Evolutionary conservation across 2,113 vertebrate species (phyloP).

Genomic region (Passer domesticus): DNA sequence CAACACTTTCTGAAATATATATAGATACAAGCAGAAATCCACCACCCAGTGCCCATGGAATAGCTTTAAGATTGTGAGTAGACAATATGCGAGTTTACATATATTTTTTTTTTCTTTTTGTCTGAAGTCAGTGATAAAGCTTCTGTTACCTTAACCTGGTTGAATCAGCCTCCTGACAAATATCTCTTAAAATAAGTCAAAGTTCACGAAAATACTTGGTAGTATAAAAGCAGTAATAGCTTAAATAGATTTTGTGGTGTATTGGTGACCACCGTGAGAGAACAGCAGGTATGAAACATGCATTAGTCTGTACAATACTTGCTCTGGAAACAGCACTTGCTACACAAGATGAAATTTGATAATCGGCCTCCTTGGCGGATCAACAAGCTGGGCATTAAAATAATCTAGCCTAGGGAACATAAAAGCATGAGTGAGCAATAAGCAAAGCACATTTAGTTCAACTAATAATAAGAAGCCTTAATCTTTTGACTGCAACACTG

Average conservation of each 20-base stretch:
- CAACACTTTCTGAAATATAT: neutral
- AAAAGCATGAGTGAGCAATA: constrained; percentile 42
- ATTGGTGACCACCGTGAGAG: neutral
- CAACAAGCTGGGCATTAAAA: neutral
- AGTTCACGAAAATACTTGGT: neutral
- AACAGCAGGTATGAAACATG: neutral
- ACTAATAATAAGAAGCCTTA: constrained; percentile 31
- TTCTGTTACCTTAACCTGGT: neutral
- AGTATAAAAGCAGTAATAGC: neutral
- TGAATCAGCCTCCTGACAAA: neutral
- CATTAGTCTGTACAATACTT: neutral
- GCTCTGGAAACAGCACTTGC: neutral
- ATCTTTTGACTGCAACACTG: constrained; percentile 32
- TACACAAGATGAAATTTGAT: constrained; percentile 45
- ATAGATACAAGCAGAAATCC: neutral
- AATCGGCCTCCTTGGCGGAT: neutral
- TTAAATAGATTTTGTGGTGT: constrained; percentile 9
- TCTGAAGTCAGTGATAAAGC: neutral
- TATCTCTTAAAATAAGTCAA: neutral
- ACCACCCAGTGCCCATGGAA: neutral
- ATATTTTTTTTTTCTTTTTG: neutral
- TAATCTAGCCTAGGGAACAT: constrained; percentile 26
- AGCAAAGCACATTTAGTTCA: constrained; percentile 32
- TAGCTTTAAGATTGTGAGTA: neutral
- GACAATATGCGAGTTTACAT: neutral